A percentile compares a stretch with the other conserved stretches of the same genome.
Conservation (phyloP, 2,113 vertebrate genomes). For the Anser brachyrhynchus region DNA sequence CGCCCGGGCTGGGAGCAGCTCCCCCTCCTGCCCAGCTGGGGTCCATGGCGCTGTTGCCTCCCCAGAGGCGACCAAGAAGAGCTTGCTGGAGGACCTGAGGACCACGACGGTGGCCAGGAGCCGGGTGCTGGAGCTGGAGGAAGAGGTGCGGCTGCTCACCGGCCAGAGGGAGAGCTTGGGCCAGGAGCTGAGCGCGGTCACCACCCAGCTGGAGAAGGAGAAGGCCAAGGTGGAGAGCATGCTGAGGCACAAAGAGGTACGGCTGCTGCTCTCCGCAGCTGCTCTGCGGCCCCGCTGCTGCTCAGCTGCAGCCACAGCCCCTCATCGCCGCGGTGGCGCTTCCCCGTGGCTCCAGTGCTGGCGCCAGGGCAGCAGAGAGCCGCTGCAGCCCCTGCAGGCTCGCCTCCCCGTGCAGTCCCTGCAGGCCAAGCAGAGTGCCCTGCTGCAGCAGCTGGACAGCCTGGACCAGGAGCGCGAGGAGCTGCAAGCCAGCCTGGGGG, state of each 20-base stretch:
- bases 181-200: constrained; percentile 75
- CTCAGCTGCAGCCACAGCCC: background rate
- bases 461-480: constrained; percentile 85
- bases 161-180: constrained; percentile 54
- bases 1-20: background rate
- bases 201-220: constrained; percentile 84
- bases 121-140: constrained; percentile 72
- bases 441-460: constrained; percentile 83
- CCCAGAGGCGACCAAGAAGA: constrained; percentile 19
- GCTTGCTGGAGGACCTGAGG: constrained; percentile 76
- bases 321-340: background rate
- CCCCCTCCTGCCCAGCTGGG: background rate
- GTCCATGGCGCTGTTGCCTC: background rate
- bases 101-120: constrained; percentile 57
- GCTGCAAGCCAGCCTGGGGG: constrained; percentile 77
- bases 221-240: constrained; percentile 83
- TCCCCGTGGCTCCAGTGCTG: accelerated
- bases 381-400: background rate
- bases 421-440: constrained; percentile 84
- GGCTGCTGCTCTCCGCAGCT: background rate
- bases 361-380: accelerated
- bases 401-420: constrained; percentile 76
- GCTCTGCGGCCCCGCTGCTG: background rate
- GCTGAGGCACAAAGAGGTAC: constrained; percentile 86
- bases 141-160: constrained; percentile 74